Evolutionary conservation across 1,140 invertebrate species (phyloP).

Genomic region (Trichoplusia ni): DNA sequence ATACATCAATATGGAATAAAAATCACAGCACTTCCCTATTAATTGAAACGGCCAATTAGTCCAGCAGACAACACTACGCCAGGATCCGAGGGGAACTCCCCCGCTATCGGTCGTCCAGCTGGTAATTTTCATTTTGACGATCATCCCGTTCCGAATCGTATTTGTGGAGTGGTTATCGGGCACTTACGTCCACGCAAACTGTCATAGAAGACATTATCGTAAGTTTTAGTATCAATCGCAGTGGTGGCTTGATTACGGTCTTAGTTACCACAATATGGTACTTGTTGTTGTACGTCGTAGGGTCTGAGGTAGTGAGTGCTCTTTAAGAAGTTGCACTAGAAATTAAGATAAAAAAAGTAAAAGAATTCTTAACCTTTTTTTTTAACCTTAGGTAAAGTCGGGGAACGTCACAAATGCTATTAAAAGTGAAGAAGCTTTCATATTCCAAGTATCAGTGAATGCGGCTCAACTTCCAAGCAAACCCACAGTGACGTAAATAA

Average conservation of each 20-base stretch:
- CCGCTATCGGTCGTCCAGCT: not conserved
- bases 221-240: constrained; percentile 29
- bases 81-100: not conserved
- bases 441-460: no score
- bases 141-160: constrained; percentile 5
- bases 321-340: not conserved
- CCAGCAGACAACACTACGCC: no score
- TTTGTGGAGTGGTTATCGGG: constrained; percentile 22
- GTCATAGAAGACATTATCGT: constrained; percentile 22
- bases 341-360: no score
- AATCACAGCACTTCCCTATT: no score
- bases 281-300: not conserved
- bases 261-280: not conserved
- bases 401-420: no score
- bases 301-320: not conserved
- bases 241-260: constrained; percentile 22
- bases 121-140: not conserved
- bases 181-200: constrained; percentile 31
- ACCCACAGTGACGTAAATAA: no score
- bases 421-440: no score
- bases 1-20: no score
- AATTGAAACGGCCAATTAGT: no score
- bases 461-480: no score
- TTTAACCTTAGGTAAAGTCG: no score
- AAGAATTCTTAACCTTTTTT: no score